Base-by-base conservation (phyloP, 2,888 invertebrate genomes). In the Rhagium mordax region DNA sequence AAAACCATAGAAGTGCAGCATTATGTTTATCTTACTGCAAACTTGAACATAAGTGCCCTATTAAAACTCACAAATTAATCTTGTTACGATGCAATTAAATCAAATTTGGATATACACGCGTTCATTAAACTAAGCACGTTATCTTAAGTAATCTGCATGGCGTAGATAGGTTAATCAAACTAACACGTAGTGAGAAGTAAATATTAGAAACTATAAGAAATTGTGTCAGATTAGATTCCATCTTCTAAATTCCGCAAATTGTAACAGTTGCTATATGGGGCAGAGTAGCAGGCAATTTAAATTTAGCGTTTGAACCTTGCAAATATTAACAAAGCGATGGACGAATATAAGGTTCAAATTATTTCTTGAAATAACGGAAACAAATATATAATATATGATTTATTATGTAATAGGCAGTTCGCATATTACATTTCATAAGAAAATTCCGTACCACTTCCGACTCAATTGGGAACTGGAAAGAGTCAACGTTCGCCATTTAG, bases 1-100 rank as follows among this genome's bases (percentile, higher is more conserved):
- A 57, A 57, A 57, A 24, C 27, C 27, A 15, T 57, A 27, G 7
- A n/a, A 57, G 55, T 57, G 55, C 24, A 27, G 24, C 15, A 27
- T 57, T 27, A 57, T 57, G 55, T 27, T 57, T 57, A 27, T 27
- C 27, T n/a, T 24, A 24, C 55, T 57, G 27, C n/a, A 57, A 57
- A 57, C 55, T 57, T 57, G 15, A 27, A 16, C 55, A 27, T 57
- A 57, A 57, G 15, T 24, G 5, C 27, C 8, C 55, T 24, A 27
- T 57, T 57, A 24, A 27, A 24, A 27, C 27, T 24, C 15, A 57
- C 24, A n/a, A 2, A 57, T 27, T 57, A 57, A 15, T 57, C 27
- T 57, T n/a, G 55, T 24, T 24, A 27, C 20, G 20, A 55, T 55
- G 20, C 24, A 24, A 57, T 57, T 57, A 24, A 24, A 27, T 57